Evolutionary conservation across 1,140 invertebrate genomes (phyloP), one percentile per base, ranked within the genome.

Genomic region (Pygmarrhopalites habei): DNA sequence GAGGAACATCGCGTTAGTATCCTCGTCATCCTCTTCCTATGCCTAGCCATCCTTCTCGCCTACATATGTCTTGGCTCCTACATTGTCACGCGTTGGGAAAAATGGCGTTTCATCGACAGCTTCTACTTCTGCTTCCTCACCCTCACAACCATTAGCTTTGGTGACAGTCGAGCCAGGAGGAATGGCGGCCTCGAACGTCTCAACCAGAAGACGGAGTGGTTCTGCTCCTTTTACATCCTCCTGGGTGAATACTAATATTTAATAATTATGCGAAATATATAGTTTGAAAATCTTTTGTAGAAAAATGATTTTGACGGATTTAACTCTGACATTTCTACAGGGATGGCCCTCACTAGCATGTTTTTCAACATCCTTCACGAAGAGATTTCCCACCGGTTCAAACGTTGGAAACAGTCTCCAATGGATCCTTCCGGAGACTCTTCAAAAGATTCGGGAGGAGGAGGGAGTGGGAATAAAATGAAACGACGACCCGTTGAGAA

Each of bases 341-440:
- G 95, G 1, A 87, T 98, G 81, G 91, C 94, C 0, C 77, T 98
- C 35, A 92, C 95, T n/a, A 92, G 93, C 29, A 97, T 97, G 92
- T 96, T 92, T 71, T 97, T 96, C 78, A 95, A 95, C 75, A 86
- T 98, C 32, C 86, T 98, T 58, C 93, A 98, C 77, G 92, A 96
- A 74, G 89, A 92, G 74, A 89, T 92, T 17, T 68, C 65, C 0
- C 41, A 60, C 1, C 57, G 65, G 10, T 66, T 68, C 60, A 71
- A 68, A 26, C 63, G 60, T 4, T 71, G 69, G 69, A 67, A 68
- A 58, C 47, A 58, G 15, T 41, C 46, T 23, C 10, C 19, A 2
- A n/a, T 41, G 32, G 32, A 57, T 39, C 46, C 35, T 10, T 29
- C 35, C n/a, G 21, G 29, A 1, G 64, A 64, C 0, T 2, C 23